A percentile compares a stretch with the other conserved stretches of the same genome.
phyloP scores from a whole-genome alignment of 2,797 vertebrate species.

The Tympanoctomys barrerae region DNA sequence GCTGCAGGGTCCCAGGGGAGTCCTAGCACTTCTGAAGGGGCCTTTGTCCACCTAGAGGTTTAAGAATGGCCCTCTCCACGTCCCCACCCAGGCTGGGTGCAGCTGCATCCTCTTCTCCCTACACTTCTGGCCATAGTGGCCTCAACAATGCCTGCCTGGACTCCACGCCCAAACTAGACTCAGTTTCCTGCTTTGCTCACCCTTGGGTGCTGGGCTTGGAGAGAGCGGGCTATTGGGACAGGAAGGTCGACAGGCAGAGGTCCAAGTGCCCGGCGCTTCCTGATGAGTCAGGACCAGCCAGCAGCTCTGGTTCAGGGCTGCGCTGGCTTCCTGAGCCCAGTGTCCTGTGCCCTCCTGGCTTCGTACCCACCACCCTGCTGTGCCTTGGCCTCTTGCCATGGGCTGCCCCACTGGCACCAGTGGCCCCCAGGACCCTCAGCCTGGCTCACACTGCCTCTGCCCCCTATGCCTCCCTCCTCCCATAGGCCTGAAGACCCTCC shows the following conservation, averaged over 20 bases:
- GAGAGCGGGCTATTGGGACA: not conserved
- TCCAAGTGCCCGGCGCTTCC: not conserved
- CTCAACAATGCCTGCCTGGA: not conserved
- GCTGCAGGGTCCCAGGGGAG: not conserved
- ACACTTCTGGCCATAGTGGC: not conserved
- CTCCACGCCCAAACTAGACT: too few species aligned
- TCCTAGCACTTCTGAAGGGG: not conserved
- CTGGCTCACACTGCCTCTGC: accelerated
- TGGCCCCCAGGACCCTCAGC: not conserved
- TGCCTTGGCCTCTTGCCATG: not conserved
- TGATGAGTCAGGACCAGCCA: slow-evolving; percentile 53
- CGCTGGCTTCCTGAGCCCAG: not conserved
- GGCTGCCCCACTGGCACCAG: not conserved
- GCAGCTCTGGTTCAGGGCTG: not conserved
- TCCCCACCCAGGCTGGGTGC: not conserved
- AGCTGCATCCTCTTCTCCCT: not conserved
- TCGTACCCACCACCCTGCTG: not conserved
- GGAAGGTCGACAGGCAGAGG: not conserved
- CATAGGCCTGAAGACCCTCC: not conserved
- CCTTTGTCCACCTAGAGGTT: not conserved
- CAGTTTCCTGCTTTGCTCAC: not conserved
- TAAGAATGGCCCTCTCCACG: not conserved
- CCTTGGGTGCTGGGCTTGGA: not conserved
- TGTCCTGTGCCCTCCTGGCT: not conserved
- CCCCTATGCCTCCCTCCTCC: not conserved